Base-by-base conservation (phyloP, 2,888 invertebrate species). In the Cephus nigrinus region DNA sequence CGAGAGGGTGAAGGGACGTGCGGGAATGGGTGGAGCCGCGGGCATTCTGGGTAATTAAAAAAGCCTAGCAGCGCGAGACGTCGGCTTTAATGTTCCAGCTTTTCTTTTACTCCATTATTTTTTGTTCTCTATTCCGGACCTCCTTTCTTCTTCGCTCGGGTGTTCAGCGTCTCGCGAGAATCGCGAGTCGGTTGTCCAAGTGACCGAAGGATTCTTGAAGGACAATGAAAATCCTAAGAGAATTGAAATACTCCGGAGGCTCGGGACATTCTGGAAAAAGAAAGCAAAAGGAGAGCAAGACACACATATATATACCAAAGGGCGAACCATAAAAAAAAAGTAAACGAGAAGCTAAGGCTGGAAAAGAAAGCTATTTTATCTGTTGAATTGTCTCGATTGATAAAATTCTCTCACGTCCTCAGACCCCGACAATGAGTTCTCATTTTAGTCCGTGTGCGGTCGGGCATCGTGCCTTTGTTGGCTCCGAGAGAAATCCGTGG, bases 31-130 rank as follows among this genome's bases (percentile, higher is more conserved):
- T 35, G 75, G 73, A 69, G 76, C 78, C 76, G 40, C 76, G 69
- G 84, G 84, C 84, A 82, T 83, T 81, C 81, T 82, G 80, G 86
- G 84, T 85, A 85, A 86, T 85, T 84, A 86, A 85, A 85, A 86
- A 83, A 83, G 84, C 79, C 83, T 83, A 84, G 80, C 81, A 82
- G 82, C 84, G 82, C 83, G 82, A 81, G 80, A 82, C 81, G 84
- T 82, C 81, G 79, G 73, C 81, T 80, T 75, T 83, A 84, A 84
- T 83, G 83, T 81, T 73, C 74, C 72, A 79, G 78, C 76, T 79
- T 80, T 80, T 76, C 68, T 76, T 80, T 74, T 73, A 75, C 77
- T 75, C 73, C 40, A 15, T n/a, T 12, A 33, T 75, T 73, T 68
- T 75, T 77, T 80, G 40, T 78, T 69, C 12, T 74, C 71, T 31